Conservation (phyloP, 37 sponge, comb jelly and placozoan species). For the Spongilla lacustris region DNA sequence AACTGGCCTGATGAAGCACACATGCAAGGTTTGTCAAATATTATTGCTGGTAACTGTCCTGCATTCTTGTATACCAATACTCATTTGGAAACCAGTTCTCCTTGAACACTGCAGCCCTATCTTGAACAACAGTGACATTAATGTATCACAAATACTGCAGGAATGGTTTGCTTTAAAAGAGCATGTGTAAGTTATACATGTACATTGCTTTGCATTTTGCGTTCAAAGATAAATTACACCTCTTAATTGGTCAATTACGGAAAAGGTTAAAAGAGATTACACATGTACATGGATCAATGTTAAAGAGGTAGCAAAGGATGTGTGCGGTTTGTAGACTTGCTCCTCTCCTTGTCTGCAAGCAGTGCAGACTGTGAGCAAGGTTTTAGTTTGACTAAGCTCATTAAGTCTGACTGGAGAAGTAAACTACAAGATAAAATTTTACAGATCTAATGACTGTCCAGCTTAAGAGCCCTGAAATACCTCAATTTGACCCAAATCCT, state of each 20-base stretch:
- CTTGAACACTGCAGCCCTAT: neutral
- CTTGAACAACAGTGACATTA: neutral
- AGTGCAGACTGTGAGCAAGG: neutral
- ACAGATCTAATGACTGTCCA: neutral
- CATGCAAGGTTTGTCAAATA: neutral
- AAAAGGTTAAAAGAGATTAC: conserved; percentile 1
- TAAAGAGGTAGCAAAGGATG: neutral
- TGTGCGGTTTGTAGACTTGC: neutral
- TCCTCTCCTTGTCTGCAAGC: neutral
- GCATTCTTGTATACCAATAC: neutral
- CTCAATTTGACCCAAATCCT: neutral
- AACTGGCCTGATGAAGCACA: neutral
- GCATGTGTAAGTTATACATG: neutral
- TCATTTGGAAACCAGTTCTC: neutral
- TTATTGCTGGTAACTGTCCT: neutral
- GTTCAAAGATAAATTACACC: neutral
- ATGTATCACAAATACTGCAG: neutral
- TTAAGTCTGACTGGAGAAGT: neutral
- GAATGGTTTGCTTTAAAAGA: conserved; percentile 1
- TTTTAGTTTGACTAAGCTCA: neutral
- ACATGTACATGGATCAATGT: neutral
- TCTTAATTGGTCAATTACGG: neutral
- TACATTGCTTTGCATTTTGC: neutral
- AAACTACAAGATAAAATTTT: neutral
- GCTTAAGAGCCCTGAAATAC: neutral